Evolutionary conservation across 2,113 vertebrate species (phyloP).

Genomic region (Datnioides undecimradiatus): DNA sequence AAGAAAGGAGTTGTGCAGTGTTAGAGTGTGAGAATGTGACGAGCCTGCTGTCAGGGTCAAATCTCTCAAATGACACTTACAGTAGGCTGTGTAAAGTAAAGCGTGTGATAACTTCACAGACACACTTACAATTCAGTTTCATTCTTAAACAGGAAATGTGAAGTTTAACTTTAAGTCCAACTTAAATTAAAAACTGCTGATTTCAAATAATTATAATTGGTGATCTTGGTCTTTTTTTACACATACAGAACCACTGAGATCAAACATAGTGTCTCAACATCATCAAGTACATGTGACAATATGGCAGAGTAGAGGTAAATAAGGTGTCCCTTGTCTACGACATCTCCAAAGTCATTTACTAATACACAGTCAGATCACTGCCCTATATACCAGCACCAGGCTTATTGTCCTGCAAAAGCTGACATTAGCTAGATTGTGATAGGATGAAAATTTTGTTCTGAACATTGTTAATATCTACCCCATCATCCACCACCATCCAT

Average conservation of each 20-base stretch:
- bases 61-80: too few species aligned
- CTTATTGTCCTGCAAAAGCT: background rate
- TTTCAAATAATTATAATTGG: constrained; percentile 42
- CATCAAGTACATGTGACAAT: constrained; percentile 7
- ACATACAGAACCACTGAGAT: background rate
- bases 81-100: too few species aligned
- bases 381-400: background rate
- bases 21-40: too few species aligned
- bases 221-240: background rate
- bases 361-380: background rate
- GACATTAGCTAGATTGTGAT: background rate
- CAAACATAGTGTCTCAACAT: background rate
- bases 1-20: too few species aligned
- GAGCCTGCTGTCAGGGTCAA: constrained; percentile 18
- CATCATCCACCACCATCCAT: background rate
- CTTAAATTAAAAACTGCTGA: constrained; percentile 7
- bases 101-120: too few species aligned
- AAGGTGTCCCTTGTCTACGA: constrained; percentile 17
- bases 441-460: background rate
- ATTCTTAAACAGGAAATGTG: constrained; percentile 15
- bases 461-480: too few species aligned
- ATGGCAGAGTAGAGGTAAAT: constrained; percentile 7
- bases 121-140: background rate
- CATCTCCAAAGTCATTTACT: constrained; percentile 8
- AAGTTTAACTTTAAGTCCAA: constrained; percentile 18